Evolutionary conservation across 35 echinoderm and acorn worm genomes (phyloP).

Genomic region (Ophiothrix spiculata): DNA sequence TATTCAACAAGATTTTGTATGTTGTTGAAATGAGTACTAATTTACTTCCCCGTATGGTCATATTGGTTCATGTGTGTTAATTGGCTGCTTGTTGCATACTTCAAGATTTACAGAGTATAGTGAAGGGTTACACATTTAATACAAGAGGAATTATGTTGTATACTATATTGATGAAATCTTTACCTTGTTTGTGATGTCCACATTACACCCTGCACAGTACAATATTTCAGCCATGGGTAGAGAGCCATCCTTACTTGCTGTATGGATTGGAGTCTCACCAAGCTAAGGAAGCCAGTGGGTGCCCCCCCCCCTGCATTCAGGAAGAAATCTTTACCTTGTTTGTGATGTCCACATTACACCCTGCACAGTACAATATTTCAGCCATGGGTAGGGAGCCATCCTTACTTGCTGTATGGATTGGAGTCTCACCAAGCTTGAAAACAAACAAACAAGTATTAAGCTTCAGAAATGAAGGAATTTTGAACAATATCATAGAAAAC

Average conservation of each 20-base stretch:
- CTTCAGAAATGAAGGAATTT: no score
- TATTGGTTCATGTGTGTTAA: no score
- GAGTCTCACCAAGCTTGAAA: constrained; percentile 81
- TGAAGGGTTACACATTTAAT: no score
- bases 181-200: constrained; percentile 81
- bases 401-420: constrained; percentile 82
- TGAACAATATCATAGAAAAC: no score
- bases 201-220: constrained; percentile 62
- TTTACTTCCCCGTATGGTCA: no score
- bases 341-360: constrained; percentile 65
- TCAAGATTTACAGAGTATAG: no score
- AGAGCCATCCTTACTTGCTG: constrained; percentile 84
- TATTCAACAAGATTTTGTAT: no score
- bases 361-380: constrained; percentile 57
- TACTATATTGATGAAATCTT: no score
- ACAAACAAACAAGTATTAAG: constrained; percentile 19
- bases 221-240: constrained; percentile 58
- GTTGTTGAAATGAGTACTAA: no score
- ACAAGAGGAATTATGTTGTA: no score
- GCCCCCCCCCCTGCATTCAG: neutral
- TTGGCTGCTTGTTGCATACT: no score
- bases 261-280: constrained; percentile 87
- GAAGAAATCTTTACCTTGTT: constrained; percentile 60
- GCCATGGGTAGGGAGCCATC: constrained; percentile 69
- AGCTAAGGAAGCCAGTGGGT: neutral